Evolutionary conservation across 37 sponge, comb jelly and placozoan genomes (phyloP).

Genomic region (Theonella swinhoei): DNA sequence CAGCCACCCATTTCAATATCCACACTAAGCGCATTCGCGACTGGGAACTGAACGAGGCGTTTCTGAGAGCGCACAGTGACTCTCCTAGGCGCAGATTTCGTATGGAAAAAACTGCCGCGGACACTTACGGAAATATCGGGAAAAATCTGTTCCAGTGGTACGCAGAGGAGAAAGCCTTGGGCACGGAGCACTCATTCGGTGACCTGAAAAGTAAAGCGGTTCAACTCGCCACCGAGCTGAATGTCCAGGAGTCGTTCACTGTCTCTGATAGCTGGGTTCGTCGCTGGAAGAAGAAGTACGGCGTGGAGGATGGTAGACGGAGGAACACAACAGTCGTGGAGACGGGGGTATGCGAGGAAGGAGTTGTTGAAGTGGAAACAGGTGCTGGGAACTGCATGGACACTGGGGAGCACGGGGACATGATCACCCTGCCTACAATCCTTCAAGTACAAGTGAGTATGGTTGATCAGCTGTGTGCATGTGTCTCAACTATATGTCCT

Average conservation of each 20-base stretch:
- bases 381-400: neutral
- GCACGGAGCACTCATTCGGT: neutral
- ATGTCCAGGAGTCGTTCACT: conserved; percentile 13
- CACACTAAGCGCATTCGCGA: conserved; percentile 32
- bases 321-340: neutral
- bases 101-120: neutral
- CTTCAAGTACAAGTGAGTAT: neutral
- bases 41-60: conserved; percentile 10
- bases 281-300: conserved; percentile 10
- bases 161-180: conserved; percentile 8
- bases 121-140: neutral
- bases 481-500: too few species aligned
- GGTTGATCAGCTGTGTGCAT: too few species aligned
- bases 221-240: conserved; percentile 14
- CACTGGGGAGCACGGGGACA: neutral
- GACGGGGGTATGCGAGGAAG: neutral
- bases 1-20: conserved; percentile 19
- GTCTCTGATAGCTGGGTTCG: conserved; percentile 5
- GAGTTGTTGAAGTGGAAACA: neutral
- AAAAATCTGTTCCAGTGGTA: conserved; percentile 22
- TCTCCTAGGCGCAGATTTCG: neutral
- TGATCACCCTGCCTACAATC: neutral
- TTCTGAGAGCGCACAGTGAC: neutral
- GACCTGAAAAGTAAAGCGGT: conserved; percentile 9
- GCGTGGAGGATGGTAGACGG: neutral